These are phyloP conservation scores for Steatocranus sp. DNA, from an alignment of 2,797 vertebrate species.

Conservation along the genomic window DNA sequence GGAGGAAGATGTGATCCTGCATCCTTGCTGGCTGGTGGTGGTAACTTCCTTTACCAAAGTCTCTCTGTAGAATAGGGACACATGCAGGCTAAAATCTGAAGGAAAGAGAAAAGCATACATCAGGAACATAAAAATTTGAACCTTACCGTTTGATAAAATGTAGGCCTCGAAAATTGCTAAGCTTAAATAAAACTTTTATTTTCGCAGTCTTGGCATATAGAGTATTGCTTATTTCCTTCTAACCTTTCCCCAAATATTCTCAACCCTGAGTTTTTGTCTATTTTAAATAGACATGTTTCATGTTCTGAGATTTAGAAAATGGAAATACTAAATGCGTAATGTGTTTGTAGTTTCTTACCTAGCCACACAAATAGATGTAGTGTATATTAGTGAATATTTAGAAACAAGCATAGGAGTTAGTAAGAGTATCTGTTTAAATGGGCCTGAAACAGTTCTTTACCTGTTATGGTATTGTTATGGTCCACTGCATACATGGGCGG, in stretches of 20 bases:
- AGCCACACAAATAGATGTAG: neutral
- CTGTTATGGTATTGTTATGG: conserved; percentile 84
- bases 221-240: neutral
- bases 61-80: conserved; percentile 93
- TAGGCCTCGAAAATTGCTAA: neutral
- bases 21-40: conserved; percentile 87
- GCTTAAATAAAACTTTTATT: neutral
- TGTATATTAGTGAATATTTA: neutral
- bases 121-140: neutral
- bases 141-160: neutral
- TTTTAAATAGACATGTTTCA: neutral
- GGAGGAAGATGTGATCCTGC: conserved; percentile 84
- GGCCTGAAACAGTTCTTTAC: conserved; percentile 62
- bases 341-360: conserved; percentile 14
- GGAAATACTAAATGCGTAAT: conserved; percentile 11
- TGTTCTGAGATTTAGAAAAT: conserved; percentile 18
- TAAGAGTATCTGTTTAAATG: neutral
- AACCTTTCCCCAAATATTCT: neutral
- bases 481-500: conserved; percentile 83
- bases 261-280: neutral
- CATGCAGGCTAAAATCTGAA: conserved; percentile 88
- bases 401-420: neutral
- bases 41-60: conserved; percentile 91
- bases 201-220: neutral
- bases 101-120: neutral